These are phyloP conservation scores for Periophthalmus modestus DNA, from an alignment of 2,113 vertebrate genomes.

Conservation along the genomic window DNA sequence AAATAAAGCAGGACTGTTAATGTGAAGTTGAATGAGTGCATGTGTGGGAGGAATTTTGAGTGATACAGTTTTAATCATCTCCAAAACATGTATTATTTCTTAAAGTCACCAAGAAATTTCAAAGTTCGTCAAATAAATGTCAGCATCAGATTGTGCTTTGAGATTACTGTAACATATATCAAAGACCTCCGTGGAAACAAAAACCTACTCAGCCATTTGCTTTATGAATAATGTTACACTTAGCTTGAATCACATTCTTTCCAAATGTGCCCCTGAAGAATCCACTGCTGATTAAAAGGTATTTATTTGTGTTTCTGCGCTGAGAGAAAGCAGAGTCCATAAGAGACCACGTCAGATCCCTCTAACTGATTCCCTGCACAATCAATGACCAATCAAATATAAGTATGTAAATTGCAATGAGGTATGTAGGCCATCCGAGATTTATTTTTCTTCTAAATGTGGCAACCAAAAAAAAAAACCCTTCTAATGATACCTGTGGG, in stretches of 20 bases:
- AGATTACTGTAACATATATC: slow-evolving; percentile 36
- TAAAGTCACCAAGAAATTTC: slow-evolving; percentile 20
- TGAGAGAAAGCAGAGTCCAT: slow-evolving; percentile 48
- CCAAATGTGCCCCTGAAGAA: slow-evolving; percentile 64
- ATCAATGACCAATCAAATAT: slow-evolving; percentile 42
- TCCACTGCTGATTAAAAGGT: slow-evolving; percentile 65
- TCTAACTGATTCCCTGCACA: slow-evolving; percentile 52
- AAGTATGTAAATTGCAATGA: slow-evolving; percentile 3
- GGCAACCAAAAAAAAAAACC: no score
- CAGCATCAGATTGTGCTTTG: slow-evolving; percentile 35
- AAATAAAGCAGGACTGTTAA: not conserved
- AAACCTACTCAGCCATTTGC: slow-evolving; percentile 53
- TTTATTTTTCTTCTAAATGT: no score
- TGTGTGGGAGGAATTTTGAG: not conserved
- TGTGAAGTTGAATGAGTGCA: not conserved
- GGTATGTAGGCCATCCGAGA: no score
- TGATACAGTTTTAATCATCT: not conserved
- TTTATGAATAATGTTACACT: slow-evolving; percentile 63
- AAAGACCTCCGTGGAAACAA: slow-evolving; percentile 30
- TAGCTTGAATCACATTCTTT: slow-evolving; percentile 71
- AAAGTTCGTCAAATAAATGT: slow-evolving; percentile 38
- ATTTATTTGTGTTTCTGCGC: slow-evolving; percentile 67
- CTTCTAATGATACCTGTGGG: no score
- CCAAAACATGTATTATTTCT: not conserved
- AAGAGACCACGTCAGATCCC: slow-evolving; percentile 54